These are phyloP conservation scores for Petrocephalus microphthalmus DNA, from an alignment of 2,113 vertebrate species.

Conservation along the genomic window DNA sequence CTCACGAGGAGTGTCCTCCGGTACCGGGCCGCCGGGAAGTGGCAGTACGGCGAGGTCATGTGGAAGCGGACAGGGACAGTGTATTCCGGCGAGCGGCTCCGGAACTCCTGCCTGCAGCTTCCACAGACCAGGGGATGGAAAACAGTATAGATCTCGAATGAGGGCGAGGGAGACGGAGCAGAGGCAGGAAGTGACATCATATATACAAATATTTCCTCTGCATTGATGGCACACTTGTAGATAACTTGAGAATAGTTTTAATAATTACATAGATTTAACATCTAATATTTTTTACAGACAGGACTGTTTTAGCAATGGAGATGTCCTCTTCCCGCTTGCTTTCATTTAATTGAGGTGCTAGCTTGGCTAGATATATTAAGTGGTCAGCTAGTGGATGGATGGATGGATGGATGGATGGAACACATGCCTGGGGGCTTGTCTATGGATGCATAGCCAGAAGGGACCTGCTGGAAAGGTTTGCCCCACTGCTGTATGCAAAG, in stretches of 20 bases:
- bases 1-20: conserved; percentile 36
- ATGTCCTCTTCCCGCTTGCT: not conserved
- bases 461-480: not conserved
- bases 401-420: not conserved
- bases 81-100: not conserved
- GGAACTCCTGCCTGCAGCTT: not conserved
- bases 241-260: not conserved
- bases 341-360: not conserved
- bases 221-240: not conserved
- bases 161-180: not conserved
- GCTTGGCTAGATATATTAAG: not conserved
- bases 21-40: conserved; percentile 29
- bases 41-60: conserved; percentile 38
- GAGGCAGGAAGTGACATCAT: not conserved
- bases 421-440: not conserved
- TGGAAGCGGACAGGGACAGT: conserved; percentile 7
- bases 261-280: not conserved
- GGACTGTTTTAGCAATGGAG: not conserved
- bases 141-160: not conserved
- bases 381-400: not conserved
- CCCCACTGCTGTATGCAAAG: not conserved
- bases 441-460: not conserved
- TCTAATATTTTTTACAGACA: not conserved
- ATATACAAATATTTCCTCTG: not conserved
- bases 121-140: too few species aligned